Evolutionary conservation across 2,888 invertebrate genomes (phyloP).

Genomic region (Parascotia fuliginaria): DNA sequence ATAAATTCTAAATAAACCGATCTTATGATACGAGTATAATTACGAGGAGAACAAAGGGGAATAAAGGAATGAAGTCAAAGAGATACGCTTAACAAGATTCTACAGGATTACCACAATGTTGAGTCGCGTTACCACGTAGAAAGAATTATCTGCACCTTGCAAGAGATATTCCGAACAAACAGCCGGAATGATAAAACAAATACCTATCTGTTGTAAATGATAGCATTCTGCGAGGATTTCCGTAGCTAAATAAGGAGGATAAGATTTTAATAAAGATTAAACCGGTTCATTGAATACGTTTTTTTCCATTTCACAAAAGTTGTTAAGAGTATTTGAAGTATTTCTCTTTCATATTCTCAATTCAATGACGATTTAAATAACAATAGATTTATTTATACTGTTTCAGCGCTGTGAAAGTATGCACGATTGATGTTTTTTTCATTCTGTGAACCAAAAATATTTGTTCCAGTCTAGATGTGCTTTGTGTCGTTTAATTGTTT

Average conservation of each 20-base stretch:
- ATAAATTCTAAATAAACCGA: conserved; percentile 19
- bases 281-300: conserved; percentile 15
- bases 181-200: conserved; percentile 32
- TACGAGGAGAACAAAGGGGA: conserved; percentile 34
- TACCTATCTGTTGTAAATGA: conserved; percentile 36
- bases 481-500: no score
- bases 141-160: conserved; percentile 38
- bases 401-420: no score
- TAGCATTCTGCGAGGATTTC: conserved; percentile 29
- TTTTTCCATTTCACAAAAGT: not conserved
- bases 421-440: no score
- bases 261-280: conserved; percentile 16
- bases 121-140: conserved; percentile 40
- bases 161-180: conserved; percentile 16
- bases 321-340: not conserved
- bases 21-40: conserved; percentile 28
- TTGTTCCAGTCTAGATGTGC: no score
- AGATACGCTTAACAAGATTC: conserved; percentile 46
- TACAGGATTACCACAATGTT: conserved; percentile 41
- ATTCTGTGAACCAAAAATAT: no score
- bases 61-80: conserved; percentile 39
- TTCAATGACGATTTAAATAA: not conserved
- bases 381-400: not conserved
- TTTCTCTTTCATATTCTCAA: not conserved
- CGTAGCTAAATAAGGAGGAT: conserved; percentile 24